A percentile compares a stretch with the other conserved stretches of the same genome.
These are phyloP conservation scores for Gorsachius magnificus DNA, from an alignment of 2,797 vertebrate genomes.

Conservation along the genomic window DNA sequence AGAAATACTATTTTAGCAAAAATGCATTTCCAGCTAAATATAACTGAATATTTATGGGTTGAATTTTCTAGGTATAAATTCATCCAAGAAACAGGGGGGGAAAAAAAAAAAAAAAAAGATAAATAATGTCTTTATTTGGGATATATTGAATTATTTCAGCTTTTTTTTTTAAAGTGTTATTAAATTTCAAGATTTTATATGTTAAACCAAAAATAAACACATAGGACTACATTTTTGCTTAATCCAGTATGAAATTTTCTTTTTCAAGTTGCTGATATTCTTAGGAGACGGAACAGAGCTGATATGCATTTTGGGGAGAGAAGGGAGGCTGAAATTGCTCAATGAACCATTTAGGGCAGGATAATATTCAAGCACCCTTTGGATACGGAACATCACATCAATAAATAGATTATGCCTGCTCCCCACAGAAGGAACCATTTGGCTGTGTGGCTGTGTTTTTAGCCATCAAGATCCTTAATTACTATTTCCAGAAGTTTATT, in stretches of 20 bases:
- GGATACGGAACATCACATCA: neutral
- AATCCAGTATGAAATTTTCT: neutral
- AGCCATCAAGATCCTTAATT: neutral
- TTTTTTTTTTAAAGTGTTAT: neutral
- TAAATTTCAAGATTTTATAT: neutral
- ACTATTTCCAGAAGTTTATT: conserved; percentile 35
- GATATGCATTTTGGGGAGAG: neutral
- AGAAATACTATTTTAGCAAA: neutral
- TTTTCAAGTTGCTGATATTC: neutral
- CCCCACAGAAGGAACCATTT: neutral
- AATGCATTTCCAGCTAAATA: neutral
- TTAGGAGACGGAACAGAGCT: neutral
- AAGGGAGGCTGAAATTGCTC: neutral
- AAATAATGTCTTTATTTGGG: neutral
- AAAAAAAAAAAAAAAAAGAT: neutral
- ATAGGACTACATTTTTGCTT: neutral
- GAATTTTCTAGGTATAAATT: neutral
- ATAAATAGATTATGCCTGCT: neutral
- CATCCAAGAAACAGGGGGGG: neutral
- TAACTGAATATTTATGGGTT: neutral
- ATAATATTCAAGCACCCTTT: neutral
- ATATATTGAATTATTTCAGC: neutral
- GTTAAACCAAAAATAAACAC: neutral
- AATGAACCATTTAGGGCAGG: neutral
- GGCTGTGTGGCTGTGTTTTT: neutral